These are phyloP conservation scores for Nyleta sp. DNA, from an alignment of 2,888 invertebrate genomes.

Conservation along the genomic window DNA sequence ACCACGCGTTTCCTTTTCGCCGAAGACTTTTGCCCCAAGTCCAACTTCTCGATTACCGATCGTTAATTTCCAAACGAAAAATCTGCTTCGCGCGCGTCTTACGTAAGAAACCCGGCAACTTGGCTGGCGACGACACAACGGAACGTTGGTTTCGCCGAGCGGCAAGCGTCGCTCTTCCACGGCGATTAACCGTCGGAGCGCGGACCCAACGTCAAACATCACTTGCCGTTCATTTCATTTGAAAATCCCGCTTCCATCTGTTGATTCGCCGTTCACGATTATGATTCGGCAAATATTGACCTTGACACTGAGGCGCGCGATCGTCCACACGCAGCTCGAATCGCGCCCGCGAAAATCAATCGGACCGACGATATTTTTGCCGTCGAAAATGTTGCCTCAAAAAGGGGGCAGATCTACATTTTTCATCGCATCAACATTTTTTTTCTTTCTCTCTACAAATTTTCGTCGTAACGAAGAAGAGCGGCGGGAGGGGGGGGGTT, in stretches of 20 bases:
- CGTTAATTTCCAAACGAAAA: too few relatives aligned
- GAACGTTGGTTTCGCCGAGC: neutral
- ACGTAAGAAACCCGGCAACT: neutral
- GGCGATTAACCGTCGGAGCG: neutral
- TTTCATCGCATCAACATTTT: too few relatives aligned
- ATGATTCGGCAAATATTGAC: conserved; percentile 60
- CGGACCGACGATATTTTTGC: too few relatives aligned
- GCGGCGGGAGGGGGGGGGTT: neutral
- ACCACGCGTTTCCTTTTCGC: too few relatives aligned
- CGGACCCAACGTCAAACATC: conserved; percentile 37
- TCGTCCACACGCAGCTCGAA: conserved; percentile 34
- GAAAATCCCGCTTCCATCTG: conserved; percentile 49
- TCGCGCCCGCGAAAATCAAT: too few relatives aligned
- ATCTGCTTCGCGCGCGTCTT: too few relatives aligned
- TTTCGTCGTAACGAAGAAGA: conserved; percentile 38
- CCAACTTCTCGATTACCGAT: too few relatives aligned
- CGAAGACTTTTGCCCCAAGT: too few relatives aligned
- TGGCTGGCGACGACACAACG: neutral
- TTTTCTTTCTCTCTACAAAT: too few relatives aligned
- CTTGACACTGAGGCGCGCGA: conserved; percentile 60
- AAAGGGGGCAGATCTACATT: too few relatives aligned
- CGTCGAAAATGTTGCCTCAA: too few relatives aligned
- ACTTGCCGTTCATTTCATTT: conserved; percentile 36
- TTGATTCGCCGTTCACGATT: conserved; percentile 48
- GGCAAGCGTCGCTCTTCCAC: neutral